Evolutionary conservation across 1,140 invertebrate species (phyloP).

Genomic region (Pteromalus puparum): DNA sequence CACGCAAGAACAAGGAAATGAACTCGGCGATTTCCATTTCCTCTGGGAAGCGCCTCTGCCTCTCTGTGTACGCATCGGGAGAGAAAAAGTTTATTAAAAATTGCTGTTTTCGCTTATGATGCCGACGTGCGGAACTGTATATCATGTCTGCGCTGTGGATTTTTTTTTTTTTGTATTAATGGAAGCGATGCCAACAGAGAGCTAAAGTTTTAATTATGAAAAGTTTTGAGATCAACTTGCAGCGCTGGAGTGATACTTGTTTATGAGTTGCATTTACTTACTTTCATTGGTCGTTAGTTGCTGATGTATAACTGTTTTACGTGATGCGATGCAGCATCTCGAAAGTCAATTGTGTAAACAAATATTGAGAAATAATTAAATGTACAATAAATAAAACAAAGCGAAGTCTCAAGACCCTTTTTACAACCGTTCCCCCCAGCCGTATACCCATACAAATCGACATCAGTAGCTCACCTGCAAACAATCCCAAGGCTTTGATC

Average conservation of each 20-base stretch:
- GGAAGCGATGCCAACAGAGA: too few species aligned
- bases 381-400: too few species aligned
- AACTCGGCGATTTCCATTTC: conserved; percentile 52
- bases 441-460: background rate
- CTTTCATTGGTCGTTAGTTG: too few species aligned
- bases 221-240: background rate
- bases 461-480: background rate
- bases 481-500: conserved; percentile 10
- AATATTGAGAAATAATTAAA: too few species aligned
- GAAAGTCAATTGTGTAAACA: too few species aligned
- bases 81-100: conserved; percentile 46
- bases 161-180: background rate
- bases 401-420: too few species aligned
- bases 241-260: background rate
- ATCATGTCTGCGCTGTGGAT: background rate
- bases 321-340: too few species aligned
- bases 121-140: background rate
- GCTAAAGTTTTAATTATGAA: conserved; percentile 8
- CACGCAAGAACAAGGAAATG: conserved; percentile 52
- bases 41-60: background rate
- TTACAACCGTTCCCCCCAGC: background rate
- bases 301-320: too few species aligned
- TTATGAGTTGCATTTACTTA: too few species aligned
- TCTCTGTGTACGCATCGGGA: background rate
- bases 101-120: background rate